Percentiles rank a stretch among this genome's conserved stretches.
These are phyloP conservation scores for Pelosia muscerda DNA, from an alignment of 2,888 invertebrate species.

Conservation along the genomic window DNA sequence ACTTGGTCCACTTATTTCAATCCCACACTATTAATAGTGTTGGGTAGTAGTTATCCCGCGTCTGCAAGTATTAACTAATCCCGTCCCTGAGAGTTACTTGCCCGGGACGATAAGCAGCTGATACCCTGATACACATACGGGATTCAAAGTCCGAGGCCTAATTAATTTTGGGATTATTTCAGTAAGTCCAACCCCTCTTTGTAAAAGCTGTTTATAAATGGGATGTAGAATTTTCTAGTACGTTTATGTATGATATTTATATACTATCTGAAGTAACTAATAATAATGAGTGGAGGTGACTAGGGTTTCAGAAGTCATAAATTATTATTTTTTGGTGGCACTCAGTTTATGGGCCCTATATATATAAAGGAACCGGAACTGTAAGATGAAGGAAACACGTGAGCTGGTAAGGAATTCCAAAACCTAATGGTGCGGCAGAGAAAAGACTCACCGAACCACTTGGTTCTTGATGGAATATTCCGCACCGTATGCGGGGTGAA, in stretches of 20 bases:
- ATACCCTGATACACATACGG: conserved; percentile 23
- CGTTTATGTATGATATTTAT: not conserved
- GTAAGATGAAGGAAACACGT: no score
- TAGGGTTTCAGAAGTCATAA: no score
- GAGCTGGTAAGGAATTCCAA: no score
- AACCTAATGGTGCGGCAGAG: no score
- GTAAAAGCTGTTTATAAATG: conserved; percentile 16
- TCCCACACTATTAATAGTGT: conserved; percentile 22
- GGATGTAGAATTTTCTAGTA: conserved; percentile 6
- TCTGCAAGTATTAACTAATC: conserved; percentile 23
- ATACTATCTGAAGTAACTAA: not conserved
- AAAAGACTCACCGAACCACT: no score
- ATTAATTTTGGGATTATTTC: conserved; percentile 31
- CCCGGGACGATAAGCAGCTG: conserved; percentile 28
- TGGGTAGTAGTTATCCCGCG: conserved; percentile 21
- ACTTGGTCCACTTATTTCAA: conserved; percentile 13
- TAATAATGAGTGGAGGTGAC: no score
- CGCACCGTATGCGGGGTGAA: no score
- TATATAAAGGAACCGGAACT: no score
- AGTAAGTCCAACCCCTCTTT: conserved; percentile 13
- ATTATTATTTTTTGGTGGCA: no score
- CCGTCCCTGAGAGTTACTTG: conserved; percentile 17
- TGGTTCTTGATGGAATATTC: no score
- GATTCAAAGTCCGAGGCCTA: conserved; percentile 25
- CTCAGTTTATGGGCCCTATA: no score